These are phyloP conservation scores for Verasper variegatus DNA, from an alignment of 2,113 vertebrate genomes.

Conservation along the genomic window DNA sequence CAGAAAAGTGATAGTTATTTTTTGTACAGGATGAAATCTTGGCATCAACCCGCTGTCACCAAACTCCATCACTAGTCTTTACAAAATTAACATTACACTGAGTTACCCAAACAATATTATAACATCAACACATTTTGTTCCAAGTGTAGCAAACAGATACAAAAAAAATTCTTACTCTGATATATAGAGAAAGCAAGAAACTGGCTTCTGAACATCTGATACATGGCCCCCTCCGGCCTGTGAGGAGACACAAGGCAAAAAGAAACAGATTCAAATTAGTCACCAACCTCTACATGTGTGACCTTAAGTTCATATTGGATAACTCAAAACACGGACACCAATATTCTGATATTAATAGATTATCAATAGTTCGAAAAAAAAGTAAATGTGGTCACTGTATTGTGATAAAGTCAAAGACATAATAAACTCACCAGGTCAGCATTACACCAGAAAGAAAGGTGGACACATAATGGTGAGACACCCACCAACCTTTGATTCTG, in stretches of 20 bases:
- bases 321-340: too few species aligned
- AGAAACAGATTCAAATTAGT: not conserved
- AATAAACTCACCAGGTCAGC: constrained; percentile 94
- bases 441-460: constrained; percentile 97
- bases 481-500: constrained; percentile 99
- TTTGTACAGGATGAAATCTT: too few species aligned
- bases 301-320: too few species aligned
- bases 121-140: not conserved
- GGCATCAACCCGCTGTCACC: too few species aligned
- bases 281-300: not conserved
- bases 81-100: not conserved
- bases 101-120: not conserved
- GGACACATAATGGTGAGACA: constrained; percentile 97
- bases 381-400: too few species aligned
- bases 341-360: too few species aligned
- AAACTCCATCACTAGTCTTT: too few species aligned
- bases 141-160: not conserved
- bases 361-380: too few species aligned
- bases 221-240: constrained; percentile 96
- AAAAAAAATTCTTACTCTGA: constrained; percentile 93
- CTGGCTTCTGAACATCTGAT: constrained; percentile 96
- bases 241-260: constrained; percentile 10
- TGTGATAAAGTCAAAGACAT: not conserved
- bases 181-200: constrained; percentile 97
- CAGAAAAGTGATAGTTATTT: too few species aligned